Conservation (phyloP, 2,888 invertebrate species). For the Diaphora mendica region DNA sequence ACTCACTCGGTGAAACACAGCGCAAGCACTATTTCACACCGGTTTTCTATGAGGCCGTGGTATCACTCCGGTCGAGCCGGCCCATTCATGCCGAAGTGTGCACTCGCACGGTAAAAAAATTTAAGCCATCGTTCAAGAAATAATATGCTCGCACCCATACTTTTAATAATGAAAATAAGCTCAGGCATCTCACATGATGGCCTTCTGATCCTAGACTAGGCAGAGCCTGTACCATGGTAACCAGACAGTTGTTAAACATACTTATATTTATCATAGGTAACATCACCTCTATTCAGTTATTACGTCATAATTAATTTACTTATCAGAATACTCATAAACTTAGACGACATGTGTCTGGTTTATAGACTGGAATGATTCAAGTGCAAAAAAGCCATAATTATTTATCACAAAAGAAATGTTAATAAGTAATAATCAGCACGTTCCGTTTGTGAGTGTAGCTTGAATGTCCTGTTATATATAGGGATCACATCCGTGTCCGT, state of each 20-base stretch:
- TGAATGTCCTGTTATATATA: not conserved
- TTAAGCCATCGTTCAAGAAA: too few species aligned
- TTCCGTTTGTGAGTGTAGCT: not conserved
- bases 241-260: not conserved
- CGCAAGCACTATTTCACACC: too few species aligned
- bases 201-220: not conserved
- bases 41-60: too few species aligned
- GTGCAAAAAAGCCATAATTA: too few species aligned
- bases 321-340: not conserved
- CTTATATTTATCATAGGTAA: not conserved
- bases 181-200: not conserved
- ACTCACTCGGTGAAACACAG: too few species aligned
- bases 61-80: too few species aligned
- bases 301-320: not conserved
- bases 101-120: too few species aligned
- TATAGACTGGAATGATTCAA: too few species aligned
- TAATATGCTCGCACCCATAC: not conserved
- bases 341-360: not conserved
- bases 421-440: not conserved
- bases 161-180: not conserved
- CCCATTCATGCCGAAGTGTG: too few species aligned
- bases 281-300: not conserved
- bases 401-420: not conserved
- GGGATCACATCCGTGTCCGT: conserved; percentile 44
- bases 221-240: not conserved